These are phyloP conservation scores for Asbolus verrucosus DNA, from an alignment of 1,140 invertebrate genomes.

Conservation along the genomic window DNA sequence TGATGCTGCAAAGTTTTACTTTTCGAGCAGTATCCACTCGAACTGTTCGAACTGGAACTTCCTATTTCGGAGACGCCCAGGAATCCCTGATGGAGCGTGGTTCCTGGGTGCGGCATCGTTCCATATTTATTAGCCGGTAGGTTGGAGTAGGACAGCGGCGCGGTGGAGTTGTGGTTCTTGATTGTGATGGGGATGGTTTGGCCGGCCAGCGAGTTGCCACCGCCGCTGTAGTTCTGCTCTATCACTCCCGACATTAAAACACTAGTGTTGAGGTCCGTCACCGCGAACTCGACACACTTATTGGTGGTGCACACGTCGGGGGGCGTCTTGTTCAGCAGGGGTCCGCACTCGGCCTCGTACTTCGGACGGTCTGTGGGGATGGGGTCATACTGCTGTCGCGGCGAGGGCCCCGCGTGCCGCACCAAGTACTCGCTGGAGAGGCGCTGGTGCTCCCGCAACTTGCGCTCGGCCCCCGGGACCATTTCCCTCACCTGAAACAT, in stretches of 20 bases:
- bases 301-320: conserved; percentile 64
- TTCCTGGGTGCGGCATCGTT: conserved; percentile 59
- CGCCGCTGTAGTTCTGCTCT: conserved; percentile 53
- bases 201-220: conserved; percentile 56
- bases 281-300: conserved; percentile 60
- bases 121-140: conserved; percentile 61
- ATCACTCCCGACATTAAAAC: conserved; percentile 50
- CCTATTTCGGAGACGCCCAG: conserved; percentile 61
- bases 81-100: conserved; percentile 61
- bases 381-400: conserved; percentile 54
- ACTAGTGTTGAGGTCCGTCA: conserved; percentile 50
- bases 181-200: conserved; percentile 64
- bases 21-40: conserved; percentile 60
- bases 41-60: conserved; percentile 62
- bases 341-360: conserved; percentile 62
- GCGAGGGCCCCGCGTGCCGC: conserved; percentile 50
- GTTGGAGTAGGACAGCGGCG: conserved; percentile 54
- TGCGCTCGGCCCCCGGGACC: conserved; percentile 73
- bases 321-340: conserved; percentile 62
- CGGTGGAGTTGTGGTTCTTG: conserved; percentile 59
- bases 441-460: conserved; percentile 68
- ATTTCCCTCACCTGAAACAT: conserved; percentile 69
- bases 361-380: conserved; percentile 56
- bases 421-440: conserved; percentile 61
- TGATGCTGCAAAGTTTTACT: conserved; percentile 63